phyloP scores from a whole-genome alignment of 2,113 vertebrate species.

The Sturnira hondurensis region DNA sequence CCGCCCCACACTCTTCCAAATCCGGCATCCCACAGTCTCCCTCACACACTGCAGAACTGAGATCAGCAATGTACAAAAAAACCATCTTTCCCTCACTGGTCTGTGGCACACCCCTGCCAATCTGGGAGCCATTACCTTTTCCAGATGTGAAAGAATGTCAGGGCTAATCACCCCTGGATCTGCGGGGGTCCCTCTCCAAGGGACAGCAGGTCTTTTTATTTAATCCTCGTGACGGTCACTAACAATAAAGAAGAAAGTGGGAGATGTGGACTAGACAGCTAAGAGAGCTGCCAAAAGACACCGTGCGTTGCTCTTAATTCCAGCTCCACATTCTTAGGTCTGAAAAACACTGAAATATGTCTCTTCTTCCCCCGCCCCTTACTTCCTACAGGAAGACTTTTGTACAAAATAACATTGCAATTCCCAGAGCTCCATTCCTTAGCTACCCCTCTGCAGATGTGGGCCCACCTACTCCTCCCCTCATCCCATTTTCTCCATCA shows the following conservation, averaged over 20 bases:
- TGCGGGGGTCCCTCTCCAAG: not conserved
- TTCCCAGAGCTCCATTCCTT: not conserved
- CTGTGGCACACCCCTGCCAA: not conserved
- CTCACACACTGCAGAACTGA: not conserved
- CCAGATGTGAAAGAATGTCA: conserved; percentile 45
- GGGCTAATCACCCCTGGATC: not conserved
- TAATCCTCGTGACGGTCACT: not conserved
- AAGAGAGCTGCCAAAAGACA: not conserved
- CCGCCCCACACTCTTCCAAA: not conserved
- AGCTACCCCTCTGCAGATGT: not conserved
- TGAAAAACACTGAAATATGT: not conserved
- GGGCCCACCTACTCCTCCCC: not conserved
- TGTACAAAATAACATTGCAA: not conserved
- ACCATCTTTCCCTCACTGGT: not conserved
- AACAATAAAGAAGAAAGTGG: not conserved
- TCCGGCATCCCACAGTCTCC: not conserved
- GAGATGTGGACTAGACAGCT: not conserved
- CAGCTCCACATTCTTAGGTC: not conserved
- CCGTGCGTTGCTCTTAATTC: not conserved
- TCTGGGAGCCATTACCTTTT: conserved; percentile 40
- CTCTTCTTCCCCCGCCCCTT: not conserved
- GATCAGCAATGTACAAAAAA: not conserved
- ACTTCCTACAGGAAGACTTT: conserved; percentile 24
- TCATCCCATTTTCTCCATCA: not conserved
- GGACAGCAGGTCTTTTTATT: not conserved